phyloP scores from a whole-genome alignment of 2,888 invertebrate species.

The Lepidocyrtoides sp. region DNA sequence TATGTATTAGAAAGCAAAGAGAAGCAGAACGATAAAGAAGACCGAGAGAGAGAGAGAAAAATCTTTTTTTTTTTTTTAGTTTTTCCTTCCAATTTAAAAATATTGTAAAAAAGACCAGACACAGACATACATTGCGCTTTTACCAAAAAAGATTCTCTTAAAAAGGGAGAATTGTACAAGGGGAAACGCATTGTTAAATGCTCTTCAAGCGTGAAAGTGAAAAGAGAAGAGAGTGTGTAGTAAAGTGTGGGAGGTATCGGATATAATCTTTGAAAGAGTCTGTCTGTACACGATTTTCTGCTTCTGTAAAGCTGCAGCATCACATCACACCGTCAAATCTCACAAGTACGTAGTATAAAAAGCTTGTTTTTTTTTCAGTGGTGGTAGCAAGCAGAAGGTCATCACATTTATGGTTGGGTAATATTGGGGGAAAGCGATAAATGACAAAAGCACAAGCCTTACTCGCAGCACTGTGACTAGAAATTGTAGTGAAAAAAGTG shows the following conservation, averaged over 20 bases:
- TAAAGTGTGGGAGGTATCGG: not conserved
- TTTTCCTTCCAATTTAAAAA: constrained; percentile 18
- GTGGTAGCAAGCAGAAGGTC: not conserved
- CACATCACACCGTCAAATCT: not conserved
- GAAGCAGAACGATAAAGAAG: no score
- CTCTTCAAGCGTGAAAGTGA: constrained; percentile 45
- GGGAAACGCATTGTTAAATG: constrained; percentile 34
- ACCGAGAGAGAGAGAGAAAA: not conserved
- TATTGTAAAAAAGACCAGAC: not conserved
- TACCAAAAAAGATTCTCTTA: not conserved
- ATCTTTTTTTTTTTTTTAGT: not conserved
- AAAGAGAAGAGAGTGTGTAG: not conserved
- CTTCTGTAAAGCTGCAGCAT: not conserved
- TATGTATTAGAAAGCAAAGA: no score
- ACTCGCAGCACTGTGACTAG: not conserved
- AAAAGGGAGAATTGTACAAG: not conserved
- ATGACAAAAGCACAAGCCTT: constrained; percentile 1
- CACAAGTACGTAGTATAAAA: not conserved
- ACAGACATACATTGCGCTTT: not conserved
- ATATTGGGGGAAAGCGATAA: constrained; percentile 25
- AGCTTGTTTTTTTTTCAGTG: not conserved
- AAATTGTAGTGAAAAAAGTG: not conserved
- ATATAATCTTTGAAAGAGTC: constrained; percentile 7
- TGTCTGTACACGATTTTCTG: not conserved
- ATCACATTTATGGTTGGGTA: not conserved